Evolutionary conservation across 2,113 vertebrate genomes (phyloP), one percentile per base, ranked within the genome.

Genomic region (Sisor rabdophorus): DNA sequence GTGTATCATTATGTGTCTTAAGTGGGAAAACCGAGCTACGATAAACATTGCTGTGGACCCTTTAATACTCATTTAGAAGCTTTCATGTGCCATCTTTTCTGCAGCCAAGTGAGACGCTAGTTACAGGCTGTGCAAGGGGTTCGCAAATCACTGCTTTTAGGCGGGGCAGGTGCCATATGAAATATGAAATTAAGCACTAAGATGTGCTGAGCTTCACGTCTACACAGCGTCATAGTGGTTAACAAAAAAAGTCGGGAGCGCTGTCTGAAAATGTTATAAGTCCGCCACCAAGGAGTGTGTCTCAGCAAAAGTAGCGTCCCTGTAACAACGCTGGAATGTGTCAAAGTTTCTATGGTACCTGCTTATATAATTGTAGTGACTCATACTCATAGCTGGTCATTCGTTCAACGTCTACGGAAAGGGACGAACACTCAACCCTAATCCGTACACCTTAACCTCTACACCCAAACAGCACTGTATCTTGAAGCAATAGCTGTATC

Each of bases 71-170:
- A 20, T 60, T 77, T 50, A 77, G 52, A 65, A 77, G 75, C 65
- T 70, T 77, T 77, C 75, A 77, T 77, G 75, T 77, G 59, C 64
- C 44, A 77, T 77, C 75, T 69, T 59, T 70, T 77, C 75, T 70
- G 28, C 65, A 77, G 75, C 75, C 75, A 77, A 77, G 52, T 44
- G 64, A 77, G 19, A 44, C 65, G 20, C 40, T 77, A 77, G 75
- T 77, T 77, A 77, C 65, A 77, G 75, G 55, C 65, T 77, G 75
- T 47, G 40, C 17, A 30, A 15, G 40, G n/a, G 75, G 44, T 32
- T 70, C 11, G 69, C 70, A 77, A 77, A 77, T 70, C 24, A 77
- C 75, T 70, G 75, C 75, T 77, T 77, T 77, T 47, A 77, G 55
- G 28, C 55, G 26, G 22, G 22, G 75, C 75, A 77, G 75, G 65